Evolutionary conservation across 2,888 invertebrate genomes (phyloP).

Genomic region (Tachina lurida): DNA sequence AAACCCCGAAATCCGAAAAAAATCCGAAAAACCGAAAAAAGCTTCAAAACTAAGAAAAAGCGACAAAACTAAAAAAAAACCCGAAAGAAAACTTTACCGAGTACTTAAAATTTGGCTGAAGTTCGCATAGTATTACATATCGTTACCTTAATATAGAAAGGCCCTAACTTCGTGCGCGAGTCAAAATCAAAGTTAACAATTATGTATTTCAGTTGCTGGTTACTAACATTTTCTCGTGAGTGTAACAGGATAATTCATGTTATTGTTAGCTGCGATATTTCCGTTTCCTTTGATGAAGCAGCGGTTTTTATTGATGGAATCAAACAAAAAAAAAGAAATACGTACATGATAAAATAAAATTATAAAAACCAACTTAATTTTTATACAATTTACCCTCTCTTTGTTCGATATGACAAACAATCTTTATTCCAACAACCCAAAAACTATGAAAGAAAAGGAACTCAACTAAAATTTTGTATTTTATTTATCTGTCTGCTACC

Average conservation of each 20-base stretch:
- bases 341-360: slow-evolving; percentile 1
- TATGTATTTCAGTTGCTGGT: background rate
- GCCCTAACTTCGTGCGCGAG: too few species aligned
- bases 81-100: too few species aligned
- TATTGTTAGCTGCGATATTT: slow-evolving; percentile 72
- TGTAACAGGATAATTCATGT: slow-evolving; percentile 56
- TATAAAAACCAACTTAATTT: slow-evolving; percentile 54
- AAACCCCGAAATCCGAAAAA: too few species aligned
- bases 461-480: slow-evolving; percentile 12
- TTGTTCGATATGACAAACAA: slow-evolving; percentile 44
- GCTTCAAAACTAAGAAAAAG: too few species aligned
- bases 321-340: slow-evolving; percentile 31
- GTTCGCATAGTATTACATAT: too few species aligned
- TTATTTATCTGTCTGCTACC: slow-evolving; percentile 5
- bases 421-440: slow-evolving; percentile 42
- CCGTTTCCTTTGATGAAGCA: slow-evolving; percentile 75
- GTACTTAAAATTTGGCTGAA: too few species aligned
- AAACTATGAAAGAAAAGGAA: background rate
- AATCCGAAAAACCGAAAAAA: too few species aligned
- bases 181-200: too few species aligned
- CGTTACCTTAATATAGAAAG: too few species aligned
- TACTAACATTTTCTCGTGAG: slow-evolving; percentile 25
- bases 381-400: slow-evolving; percentile 45
- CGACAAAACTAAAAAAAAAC: too few species aligned
- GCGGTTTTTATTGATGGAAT: slow-evolving; percentile 53